These are phyloP conservation scores for Pachyseris speciosa DNA, from an alignment of 64 coral and sea anemone species.

Conservation along the genomic window DNA sequence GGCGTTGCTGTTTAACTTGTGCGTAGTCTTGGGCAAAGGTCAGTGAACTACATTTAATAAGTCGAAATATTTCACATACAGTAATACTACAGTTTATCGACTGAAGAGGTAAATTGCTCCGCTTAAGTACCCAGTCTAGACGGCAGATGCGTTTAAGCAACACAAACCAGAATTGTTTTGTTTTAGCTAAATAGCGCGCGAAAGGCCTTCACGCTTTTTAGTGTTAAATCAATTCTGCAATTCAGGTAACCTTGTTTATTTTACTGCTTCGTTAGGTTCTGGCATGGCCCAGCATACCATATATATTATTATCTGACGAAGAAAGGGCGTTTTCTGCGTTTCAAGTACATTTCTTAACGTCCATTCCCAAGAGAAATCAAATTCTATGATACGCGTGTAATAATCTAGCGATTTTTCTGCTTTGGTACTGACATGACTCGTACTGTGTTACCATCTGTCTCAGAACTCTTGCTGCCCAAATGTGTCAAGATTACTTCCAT, in stretches of 20 bases:
- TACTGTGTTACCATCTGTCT: not conserved
- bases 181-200: not conserved
- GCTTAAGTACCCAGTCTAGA: not conserved
- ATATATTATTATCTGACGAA: not conserved
- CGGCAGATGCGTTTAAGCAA: not conserved
- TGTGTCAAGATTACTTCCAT: conserved; percentile 77
- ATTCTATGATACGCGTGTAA: not conserved
- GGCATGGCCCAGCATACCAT: not conserved
- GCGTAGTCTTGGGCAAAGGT: conserved; percentile 11
- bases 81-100: not conserved
- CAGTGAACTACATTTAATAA: not conserved
- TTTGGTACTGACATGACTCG: not conserved
- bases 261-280: not conserved
- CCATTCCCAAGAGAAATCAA: not conserved
- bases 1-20: not conserved
- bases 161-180: not conserved
- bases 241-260: not conserved
- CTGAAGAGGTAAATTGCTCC: not conserved
- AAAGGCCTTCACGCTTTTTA: not conserved
- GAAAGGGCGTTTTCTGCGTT: not conserved
- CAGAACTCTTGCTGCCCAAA: conserved; percentile 33
- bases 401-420: not conserved
- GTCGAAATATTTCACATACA: not conserved
- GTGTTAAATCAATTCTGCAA: not conserved
- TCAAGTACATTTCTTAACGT: no score